Evolutionary conservation across 1,140 invertebrate species (phyloP), one percentile per base, ranked within the genome.

Genomic region (Brachionus paranguensis): DNA sequence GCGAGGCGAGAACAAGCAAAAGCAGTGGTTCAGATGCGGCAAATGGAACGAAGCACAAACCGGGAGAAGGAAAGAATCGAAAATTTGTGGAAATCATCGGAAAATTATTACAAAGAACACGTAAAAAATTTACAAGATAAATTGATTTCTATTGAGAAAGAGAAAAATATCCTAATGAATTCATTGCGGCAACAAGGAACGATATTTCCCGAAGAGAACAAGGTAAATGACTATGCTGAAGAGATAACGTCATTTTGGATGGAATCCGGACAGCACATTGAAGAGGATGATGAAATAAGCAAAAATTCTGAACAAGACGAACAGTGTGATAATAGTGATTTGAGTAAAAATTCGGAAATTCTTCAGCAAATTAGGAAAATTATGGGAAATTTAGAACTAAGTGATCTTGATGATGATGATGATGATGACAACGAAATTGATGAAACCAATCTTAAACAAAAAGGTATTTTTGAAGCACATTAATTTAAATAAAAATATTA

Each of bases 351-450:
- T 43, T 43, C 33, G 43, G 70, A 74, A 20, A 74, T 74, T 17
- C 41, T 74, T 8, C 70, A 79, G 37, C 78, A 79, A 41, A 79
- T 79, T 33, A 79, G 55, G 20, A 79, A 79, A 37, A 79, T 79
- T 50, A 79, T 79, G 78, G 78, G 78, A 79, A 79, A 79, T 79
- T 79, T 79, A 24, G 50, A 79, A 41, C 27, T 79, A 11, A 79
- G 78, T 64, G 78, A 79, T 55, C 14, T 64, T 3, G 78, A 79
- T 12, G 50, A 79, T 79, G 55, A 79, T 79, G 55, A 79, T 11
- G 78, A 79, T 20, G 78, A 55, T 43, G 17, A 74, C n/a, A 24
- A 45, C 12, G 37, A 43, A 17, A 20, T 37, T 17, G 27, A 68
- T 41, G 33, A 68, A 68, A 33, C 27, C 33, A 3, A 33, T 12